Evolutionary conservation across 2,888 invertebrate species (phyloP).

Genomic region (Lottia scabra): DNA sequence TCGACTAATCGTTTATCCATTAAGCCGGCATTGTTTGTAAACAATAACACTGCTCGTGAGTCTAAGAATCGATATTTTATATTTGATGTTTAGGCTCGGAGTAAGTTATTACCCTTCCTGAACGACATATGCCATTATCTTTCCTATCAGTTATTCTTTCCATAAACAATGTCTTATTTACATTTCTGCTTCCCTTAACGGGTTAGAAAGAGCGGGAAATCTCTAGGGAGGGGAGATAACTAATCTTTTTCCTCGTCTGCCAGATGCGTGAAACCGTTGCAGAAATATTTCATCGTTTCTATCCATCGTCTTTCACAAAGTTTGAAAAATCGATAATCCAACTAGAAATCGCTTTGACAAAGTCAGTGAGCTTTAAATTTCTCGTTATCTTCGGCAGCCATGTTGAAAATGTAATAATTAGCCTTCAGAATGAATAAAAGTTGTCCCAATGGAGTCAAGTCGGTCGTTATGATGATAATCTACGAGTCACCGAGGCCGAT

Average conservation of each 20-base stretch:
- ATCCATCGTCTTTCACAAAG: too few species aligned
- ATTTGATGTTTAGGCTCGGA: too few species aligned
- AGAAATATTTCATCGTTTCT: too few species aligned
- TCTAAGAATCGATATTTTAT: too few species aligned
- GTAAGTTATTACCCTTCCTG: background rate
- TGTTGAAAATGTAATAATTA: conserved; percentile 1
- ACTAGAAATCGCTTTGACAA: background rate
- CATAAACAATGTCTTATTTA: background rate
- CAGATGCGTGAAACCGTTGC: background rate
- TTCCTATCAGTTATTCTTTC: background rate
- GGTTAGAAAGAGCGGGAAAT: background rate
- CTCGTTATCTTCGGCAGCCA: background rate
- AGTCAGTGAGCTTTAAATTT: background rate
- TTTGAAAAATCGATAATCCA: background rate
- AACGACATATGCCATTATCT: background rate
- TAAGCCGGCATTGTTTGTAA: too few species aligned
- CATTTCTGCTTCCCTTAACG: background rate
- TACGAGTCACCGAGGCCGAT: background rate
- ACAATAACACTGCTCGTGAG: too few species aligned
- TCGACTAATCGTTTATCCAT: too few species aligned
- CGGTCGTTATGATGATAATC: background rate
- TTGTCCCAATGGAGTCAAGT: background rate
- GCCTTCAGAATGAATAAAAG: background rate
- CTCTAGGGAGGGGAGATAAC: background rate
- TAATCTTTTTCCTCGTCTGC: background rate